These are phyloP conservation scores for Meriones unguiculatus DNA, from an alignment of 2,113 vertebrate species.

Conservation along the genomic window DNA sequence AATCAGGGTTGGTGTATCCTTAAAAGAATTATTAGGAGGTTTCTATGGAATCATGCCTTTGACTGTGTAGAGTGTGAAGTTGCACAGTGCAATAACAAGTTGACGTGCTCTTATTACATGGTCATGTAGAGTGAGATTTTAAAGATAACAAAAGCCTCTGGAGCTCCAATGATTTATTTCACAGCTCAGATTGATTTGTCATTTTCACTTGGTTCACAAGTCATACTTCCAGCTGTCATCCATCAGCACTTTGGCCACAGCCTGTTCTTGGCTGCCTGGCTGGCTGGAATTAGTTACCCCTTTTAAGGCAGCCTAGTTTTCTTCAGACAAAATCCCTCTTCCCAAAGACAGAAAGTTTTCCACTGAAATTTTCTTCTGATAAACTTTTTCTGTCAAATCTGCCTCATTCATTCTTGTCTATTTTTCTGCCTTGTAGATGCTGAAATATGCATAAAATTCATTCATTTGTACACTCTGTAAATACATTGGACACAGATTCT, in stretches of 20 bases:
- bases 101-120: constrained; percentile 53
- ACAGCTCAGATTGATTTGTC: constrained; percentile 69
- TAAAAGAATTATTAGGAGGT: background rate
- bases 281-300: constrained; percentile 72
- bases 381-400: background rate
- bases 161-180: constrained; percentile 68
- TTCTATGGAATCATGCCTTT: constrained; percentile 34
- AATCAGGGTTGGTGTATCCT: constrained; percentile 20
- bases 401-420: background rate
- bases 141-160: constrained; percentile 70
- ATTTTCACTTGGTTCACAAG: constrained; percentile 69
- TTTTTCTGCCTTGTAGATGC: constrained; percentile 36
- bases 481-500: background rate
- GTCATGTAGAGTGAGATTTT: constrained; percentile 70
- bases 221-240: constrained; percentile 72
- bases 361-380: background rate
- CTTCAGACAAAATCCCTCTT: constrained; percentile 63
- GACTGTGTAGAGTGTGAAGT: constrained; percentile 46
- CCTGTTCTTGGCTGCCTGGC: constrained; percentile 68
- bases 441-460: background rate
- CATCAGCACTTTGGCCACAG: constrained; percentile 76
- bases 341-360: constrained; percentile 43
- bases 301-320: constrained; percentile 48
- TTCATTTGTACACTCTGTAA: constrained; percentile 14
- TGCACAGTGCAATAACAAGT: constrained; percentile 10